Base-by-base conservation (phyloP, 1,140 invertebrate genomes). In the Halesus radiatus region DNA sequence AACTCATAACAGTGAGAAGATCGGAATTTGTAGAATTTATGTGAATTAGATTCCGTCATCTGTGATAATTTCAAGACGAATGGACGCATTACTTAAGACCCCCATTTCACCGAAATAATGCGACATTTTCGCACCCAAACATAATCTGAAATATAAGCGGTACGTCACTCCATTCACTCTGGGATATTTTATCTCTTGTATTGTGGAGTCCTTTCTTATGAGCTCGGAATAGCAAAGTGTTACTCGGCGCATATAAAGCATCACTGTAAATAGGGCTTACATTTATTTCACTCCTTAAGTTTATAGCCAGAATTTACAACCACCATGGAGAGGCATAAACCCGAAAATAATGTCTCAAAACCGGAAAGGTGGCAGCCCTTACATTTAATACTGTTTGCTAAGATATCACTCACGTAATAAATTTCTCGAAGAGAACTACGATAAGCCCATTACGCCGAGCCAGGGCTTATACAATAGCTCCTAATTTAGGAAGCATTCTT, bases 321-420 rank as follows among this genome's bases (percentile, higher is more conserved):
- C 72, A 58, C 16, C 53, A 37, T 58, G 72, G 72, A 75, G 72
- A 75, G 26, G 54, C 72, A 58, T 75, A 75, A 75, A 75, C 53
- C 72, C 53, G 54, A 75, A 75, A 75, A 75, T 75, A 75, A 75
- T 58, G 72, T 56, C 72, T 75, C 52, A 56, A 75, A 75, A 75
- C 72, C 52, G 72, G 54, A 75, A 75, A 75, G 53, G 72, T 75
- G 72, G 72, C 72, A 75, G 72, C 72, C 72, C 72, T 75, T 32
- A 58, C 72, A 58, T 75, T 75, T 75, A 75, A 75, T 75, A 75
- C 72, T 75, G 72, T 75, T 75, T 75, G 72, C 72, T 75, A 75
- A 75, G 54, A 75, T 75, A 75, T 75, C 72, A 75, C 54, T 75
- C 72, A 75, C 72, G 72, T 75, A 75, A 75, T 75, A 75, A 75